Evolutionary conservation across 2,888 invertebrate genomes (phyloP), one percentile per base, ranked within the genome.

Genomic region (Drosophila emarginata): DNA sequence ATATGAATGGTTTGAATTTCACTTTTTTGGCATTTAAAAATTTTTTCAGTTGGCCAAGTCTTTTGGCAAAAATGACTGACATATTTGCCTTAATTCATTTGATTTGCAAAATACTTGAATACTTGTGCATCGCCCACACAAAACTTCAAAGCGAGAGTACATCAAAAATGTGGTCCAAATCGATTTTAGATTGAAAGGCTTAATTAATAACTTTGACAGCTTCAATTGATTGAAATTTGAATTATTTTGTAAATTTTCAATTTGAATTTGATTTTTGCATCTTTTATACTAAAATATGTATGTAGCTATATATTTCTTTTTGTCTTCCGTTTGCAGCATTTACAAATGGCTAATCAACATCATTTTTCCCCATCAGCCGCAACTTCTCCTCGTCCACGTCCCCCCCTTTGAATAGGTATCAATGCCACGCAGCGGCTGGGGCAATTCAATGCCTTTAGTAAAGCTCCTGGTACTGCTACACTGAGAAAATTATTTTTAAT

Each of bases 241-340:
- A 53, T 68, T 32, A 39, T 53, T 36, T 39, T 32, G 23, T 18
- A 23, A 32, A 32, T 32, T 32, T 36, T 36, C 32, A 36, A 9
- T 32, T 32, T 1, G 11, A 18, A 32, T 54, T 54, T 54, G 54
- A 36, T 21, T 54, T 54, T 28, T 36, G 32, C 36, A 50, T 15
- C 53, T 57, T 45, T 21, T 11, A 4, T 4, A 4, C 11, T 45
- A 45, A 45, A 45, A 45, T 64, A 70, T 71, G 72, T 84, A 84
- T 81, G 71, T 76, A 84, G 0, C 4, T 23, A 7, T 81, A 54
- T 61, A 57, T 68, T 74, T 68, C 59, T 74, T 67, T 77, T 77
- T 64, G 74, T 87, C 79, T 81, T 81, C 85, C 85, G 80, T 72
- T 83, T 21, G 79, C 86, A 79, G 85, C 80, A 69, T 61, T 23